Percentiles rank a stretch among this genome's conserved stretches.
Conservation (phyloP, 2,888 invertebrate genomes). For the Opisthograptis luteolata region DNA sequence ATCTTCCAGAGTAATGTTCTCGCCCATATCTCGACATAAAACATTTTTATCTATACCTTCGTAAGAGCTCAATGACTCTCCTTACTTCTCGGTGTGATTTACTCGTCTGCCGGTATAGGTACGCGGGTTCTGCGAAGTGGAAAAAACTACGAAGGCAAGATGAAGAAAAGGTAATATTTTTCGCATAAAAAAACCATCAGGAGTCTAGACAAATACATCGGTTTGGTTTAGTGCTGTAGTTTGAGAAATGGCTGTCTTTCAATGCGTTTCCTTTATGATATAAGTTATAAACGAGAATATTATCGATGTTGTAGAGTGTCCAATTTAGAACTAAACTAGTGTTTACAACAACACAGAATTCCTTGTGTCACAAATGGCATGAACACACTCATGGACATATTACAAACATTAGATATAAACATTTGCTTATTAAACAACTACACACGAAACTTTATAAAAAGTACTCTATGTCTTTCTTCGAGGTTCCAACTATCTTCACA, state of each 20-base stretch:
- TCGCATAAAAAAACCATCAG: constrained; percentile 15
- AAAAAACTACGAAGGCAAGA: no score
- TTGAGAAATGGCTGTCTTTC: background rate
- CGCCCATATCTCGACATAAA: constrained; percentile 16
- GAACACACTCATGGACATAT: no score
- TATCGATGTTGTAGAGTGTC: background rate
- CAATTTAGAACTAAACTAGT: no score
- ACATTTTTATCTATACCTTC: constrained; percentile 22
- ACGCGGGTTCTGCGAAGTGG: background rate
- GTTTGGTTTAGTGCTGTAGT: constrained; percentile 9
- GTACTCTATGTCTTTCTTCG: no score
- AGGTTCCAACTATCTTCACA: no score
- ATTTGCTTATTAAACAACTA: no score
- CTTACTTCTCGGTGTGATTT: constrained; percentile 13
- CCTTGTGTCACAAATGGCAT: no score
- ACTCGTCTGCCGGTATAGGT: constrained; percentile 2
- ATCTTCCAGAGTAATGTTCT: constrained; percentile 8
- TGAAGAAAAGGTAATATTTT: no score
- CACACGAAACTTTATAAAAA: no score
- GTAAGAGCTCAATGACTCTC: constrained; percentile 13
- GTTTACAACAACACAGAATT: no score
- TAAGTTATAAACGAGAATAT: background rate
- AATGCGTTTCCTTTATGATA: background rate
- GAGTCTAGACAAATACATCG: constrained; percentile 28
- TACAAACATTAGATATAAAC: no score